These are phyloP conservation scores for Lycocerus yunnanus DNA, from an alignment of 2,888 invertebrate species.

Conservation along the genomic window DNA sequence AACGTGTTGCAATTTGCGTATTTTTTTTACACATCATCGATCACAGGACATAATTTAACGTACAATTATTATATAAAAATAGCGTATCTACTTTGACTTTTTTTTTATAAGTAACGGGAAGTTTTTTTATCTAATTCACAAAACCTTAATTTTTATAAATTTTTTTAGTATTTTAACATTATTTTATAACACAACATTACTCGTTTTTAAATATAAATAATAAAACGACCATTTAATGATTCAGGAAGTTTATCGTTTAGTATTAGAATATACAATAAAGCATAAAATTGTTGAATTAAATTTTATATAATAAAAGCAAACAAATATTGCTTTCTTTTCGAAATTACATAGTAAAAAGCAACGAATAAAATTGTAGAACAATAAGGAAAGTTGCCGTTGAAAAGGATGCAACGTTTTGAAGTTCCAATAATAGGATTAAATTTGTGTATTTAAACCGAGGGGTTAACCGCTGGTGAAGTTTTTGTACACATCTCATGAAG, in stretches of 20 bases:
- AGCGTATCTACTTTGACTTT: not conserved
- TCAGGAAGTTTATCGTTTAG: not conserved
- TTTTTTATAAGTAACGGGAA: not conserved
- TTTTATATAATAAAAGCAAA: not conserved
- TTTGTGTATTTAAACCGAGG: too few relatives aligned
- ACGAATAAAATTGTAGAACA: not conserved
- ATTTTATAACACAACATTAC: not conserved
- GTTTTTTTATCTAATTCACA: not conserved
- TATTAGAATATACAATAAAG: not conserved
- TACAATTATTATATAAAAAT: not conserved
- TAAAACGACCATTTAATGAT: not conserved
- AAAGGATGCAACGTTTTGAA: not conserved
- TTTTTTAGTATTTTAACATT: not conserved
- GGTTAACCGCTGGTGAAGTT: too few relatives aligned
- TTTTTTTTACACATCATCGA: not conserved
- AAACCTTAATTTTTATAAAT: not conserved
- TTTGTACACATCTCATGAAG: too few relatives aligned
- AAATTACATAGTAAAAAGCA: not conserved
- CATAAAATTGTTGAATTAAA: not conserved
- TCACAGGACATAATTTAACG: not conserved
- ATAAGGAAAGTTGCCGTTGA: not conserved
- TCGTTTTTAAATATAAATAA: not conserved
- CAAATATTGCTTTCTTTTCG: not conserved
- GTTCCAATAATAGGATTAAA: too few relatives aligned
- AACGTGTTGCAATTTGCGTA: conserved; percentile 1